A percentile compares a stretch with the other conserved stretches of the same genome.
phyloP scores from a whole-genome alignment of 2,113 vertebrate genomes.

The Aspiorhynchus laticeps region DNA sequence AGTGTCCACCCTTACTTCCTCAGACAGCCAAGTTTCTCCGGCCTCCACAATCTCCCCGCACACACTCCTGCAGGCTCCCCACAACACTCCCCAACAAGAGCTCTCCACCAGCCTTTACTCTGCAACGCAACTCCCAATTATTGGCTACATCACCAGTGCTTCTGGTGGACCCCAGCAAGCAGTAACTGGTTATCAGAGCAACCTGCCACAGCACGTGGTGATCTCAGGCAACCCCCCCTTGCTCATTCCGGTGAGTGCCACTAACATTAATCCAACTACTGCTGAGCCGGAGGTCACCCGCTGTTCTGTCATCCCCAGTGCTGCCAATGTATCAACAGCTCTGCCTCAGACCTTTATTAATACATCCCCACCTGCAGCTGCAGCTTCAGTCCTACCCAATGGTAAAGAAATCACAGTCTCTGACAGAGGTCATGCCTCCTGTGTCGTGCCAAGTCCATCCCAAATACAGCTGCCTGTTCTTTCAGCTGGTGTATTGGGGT shows the following conservation, averaged over 20 bases:
- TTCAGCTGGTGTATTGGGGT: conserved; percentile 69
- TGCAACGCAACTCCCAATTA: conserved; percentile 89
- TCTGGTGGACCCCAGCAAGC: conserved; percentile 71
- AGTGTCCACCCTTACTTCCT: conserved; percentile 76
- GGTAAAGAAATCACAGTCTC: conserved; percentile 82
- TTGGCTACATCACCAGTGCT: conserved; percentile 87
- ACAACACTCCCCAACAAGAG: conserved; percentile 82
- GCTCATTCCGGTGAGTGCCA: conserved; percentile 86
- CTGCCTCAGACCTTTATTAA: conserved; percentile 91
- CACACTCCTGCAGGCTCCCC: conserved; percentile 90
- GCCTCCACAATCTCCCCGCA: conserved; percentile 80
- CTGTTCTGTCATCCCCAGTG: conserved; percentile 82
- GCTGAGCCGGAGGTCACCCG: conserved; percentile 81
- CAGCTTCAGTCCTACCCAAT: conserved; percentile 87
- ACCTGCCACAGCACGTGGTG: conserved; percentile 92
- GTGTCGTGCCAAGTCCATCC: conserved; percentile 60
- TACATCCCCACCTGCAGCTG: conserved; percentile 41
- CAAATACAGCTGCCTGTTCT: conserved; percentile 81
- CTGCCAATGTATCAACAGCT: conserved; percentile 84
- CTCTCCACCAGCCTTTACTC: conserved; percentile 88
- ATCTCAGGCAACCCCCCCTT: conserved; percentile 93
- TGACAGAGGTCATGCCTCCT: conserved; percentile 61
- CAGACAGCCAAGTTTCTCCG: conserved; percentile 78
- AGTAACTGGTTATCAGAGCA: conserved; percentile 83
- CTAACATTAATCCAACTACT: conserved; percentile 70